Conservation (phyloP, 1,140 invertebrate species). For the Odontomachus brunneus region DNA sequence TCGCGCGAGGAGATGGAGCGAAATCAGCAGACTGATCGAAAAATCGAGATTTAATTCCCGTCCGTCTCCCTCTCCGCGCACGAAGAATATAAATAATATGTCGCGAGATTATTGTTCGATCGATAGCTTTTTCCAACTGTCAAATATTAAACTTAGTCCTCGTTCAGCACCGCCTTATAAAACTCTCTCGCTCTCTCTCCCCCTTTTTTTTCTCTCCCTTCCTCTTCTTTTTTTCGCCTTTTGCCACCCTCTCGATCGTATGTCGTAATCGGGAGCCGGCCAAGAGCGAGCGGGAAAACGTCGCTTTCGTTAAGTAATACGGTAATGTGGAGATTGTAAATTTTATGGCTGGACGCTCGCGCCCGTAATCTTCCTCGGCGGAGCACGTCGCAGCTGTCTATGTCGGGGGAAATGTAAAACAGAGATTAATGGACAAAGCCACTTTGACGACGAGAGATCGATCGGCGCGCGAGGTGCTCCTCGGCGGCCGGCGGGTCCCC, state of each 20-base stretch:
- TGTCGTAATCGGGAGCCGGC: too few species aligned
- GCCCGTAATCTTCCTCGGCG: neutral
- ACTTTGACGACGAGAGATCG: neutral
- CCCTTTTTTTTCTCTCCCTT: too few species aligned
- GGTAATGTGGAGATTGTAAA: slow-evolving; percentile 8
- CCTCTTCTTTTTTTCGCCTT: too few species aligned
- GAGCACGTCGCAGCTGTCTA: neutral
- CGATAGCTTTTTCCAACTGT: slow-evolving; percentile 26
- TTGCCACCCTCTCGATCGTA: too few species aligned
- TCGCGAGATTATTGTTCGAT: slow-evolving; percentile 51
- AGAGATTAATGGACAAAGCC: neutral
- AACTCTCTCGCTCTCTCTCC: too few species aligned
- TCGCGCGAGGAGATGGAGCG: neutral
- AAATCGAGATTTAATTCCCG: slow-evolving; percentile 58
- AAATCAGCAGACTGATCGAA: slow-evolving; percentile 50
- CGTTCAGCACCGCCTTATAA: neutral
- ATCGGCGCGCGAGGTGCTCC: neutral
- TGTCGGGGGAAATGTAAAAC: neutral
- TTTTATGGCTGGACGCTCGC: slow-evolving; percentile 8
- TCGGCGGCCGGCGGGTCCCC: neutral
- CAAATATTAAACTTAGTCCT: slow-evolving; percentile 48
- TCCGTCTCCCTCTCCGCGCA: slow-evolving; percentile 2
- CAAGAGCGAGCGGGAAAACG: slow-evolving; percentile 7
- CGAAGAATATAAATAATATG: slow-evolving; percentile 47
- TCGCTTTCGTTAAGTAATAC: slow-evolving; percentile 7